Evolutionary conservation across 2,888 invertebrate species (phyloP), one percentile per base, ranked within the genome.

Genomic region (Rhogogaster chlorosoma): DNA sequence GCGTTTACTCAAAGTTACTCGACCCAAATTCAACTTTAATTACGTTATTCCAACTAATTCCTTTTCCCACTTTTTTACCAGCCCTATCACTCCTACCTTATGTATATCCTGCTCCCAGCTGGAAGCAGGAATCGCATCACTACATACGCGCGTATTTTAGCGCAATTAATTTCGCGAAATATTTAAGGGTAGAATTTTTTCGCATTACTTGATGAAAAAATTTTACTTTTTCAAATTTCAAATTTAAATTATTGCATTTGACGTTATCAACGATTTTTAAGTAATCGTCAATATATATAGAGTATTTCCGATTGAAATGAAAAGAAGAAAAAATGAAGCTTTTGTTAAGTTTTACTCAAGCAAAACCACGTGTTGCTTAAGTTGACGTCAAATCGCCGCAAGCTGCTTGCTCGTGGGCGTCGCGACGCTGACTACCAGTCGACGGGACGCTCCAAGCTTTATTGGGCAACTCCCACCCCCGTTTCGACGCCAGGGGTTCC

Each of bases 341-440:
- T 77, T 53, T 9, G 29, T 29, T 49, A 49, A 49, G 77, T 53
- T 77, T 53, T 53, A 77, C 15, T 77, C 45, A 32, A 77, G 49
- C 77, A 18, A 29, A 77, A 77, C 77, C 77, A 77, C 77, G 77
- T 77, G 77, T 77, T 77, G 77, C 77, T 77, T 53, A 77, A 53
- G 49, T 53, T 77, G 49, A 77, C 53, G 53, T 53, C 49, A 32
- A 77, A 77, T 77, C 32, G 77, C 53, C 61, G 86, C 83, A 86
- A 77, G 73, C 84, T 73, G 75, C 87, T 38, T 87, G 78, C 84
- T 86, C 87, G 84, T 71, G 83, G 87, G 86, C 87, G 87, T 86
- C 89, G 87, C 88, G 86, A 84, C 89, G 88, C 87, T 89, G 86
- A 89, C 89, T 89, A 86, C 84, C 86, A 78, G 57, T 61, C 85